Evolutionary conservation across 1,140 invertebrate species (phyloP).

Genomic region (Phenacoccus solenopsis): DNA sequence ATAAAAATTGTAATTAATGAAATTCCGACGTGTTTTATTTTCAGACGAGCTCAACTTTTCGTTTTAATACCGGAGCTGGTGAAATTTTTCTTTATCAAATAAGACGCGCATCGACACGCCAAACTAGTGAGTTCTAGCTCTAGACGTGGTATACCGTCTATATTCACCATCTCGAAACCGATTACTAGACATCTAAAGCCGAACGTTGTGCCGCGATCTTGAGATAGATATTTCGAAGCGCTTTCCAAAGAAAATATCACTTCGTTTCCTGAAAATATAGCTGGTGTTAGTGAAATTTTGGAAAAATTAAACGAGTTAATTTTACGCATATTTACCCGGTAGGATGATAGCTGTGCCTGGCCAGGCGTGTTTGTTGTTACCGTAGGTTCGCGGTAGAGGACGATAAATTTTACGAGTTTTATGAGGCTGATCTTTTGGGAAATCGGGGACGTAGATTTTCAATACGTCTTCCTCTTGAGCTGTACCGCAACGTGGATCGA

Average conservation of each 20-base stretch:
- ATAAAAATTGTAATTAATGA: neutral
- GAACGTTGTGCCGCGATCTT: slow-evolving; percentile 69
- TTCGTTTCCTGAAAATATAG: slow-evolving; percentile 58
- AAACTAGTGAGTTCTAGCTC: slow-evolving; percentile 85
- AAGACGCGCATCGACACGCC: slow-evolving; percentile 77
- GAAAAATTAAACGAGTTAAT: neutral
- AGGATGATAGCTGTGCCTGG: slow-evolving; percentile 72
- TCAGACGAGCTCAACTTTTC: too few relatives aligned
- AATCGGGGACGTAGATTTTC: slow-evolving; percentile 34
- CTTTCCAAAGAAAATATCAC: slow-evolving; percentile 90
- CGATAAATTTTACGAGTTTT: neutral
- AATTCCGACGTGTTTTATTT: neutral
- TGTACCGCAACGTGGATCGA: slow-evolving; percentile 82
- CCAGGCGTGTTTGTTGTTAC: slow-evolving; percentile 42
- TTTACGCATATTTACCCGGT: slow-evolving; percentile 44
- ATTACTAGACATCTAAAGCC: slow-evolving; percentile 86
- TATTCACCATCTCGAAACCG: slow-evolving; percentile 72
- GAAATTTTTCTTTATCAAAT: slow-evolving; percentile 79
- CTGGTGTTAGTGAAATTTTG: neutral
- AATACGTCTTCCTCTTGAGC: slow-evolving; percentile 87
- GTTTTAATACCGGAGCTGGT: neutral
- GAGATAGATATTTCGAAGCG: slow-evolving; percentile 86
- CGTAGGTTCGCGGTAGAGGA: neutral
- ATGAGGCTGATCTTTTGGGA: neutral
- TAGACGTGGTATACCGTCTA: slow-evolving; percentile 55